These are phyloP conservation scores for Echinometra lucunter DNA, from an alignment of 53 echinoderm and acorn worm genomes.

Conservation along the genomic window DNA sequence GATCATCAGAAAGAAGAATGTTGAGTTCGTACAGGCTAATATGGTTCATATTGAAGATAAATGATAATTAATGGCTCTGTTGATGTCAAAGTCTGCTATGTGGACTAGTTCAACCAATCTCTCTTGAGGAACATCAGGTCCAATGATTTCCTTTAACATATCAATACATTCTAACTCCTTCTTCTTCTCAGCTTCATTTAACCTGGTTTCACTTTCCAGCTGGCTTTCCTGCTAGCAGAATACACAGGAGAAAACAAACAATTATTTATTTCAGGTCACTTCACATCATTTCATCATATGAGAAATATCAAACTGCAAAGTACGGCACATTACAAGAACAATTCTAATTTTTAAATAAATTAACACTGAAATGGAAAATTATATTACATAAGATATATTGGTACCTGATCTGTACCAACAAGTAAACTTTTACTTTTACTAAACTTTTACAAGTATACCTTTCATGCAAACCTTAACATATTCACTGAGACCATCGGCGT, in stretches of 20 bases:
- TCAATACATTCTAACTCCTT: conserved; percentile 70
- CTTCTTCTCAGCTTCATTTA: conserved; percentile 69
- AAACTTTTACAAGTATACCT: neutral
- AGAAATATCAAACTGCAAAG: neutral
- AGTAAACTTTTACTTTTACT: too few relatives aligned
- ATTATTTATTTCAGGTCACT: too few relatives aligned
- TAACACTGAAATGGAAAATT: too few relatives aligned
- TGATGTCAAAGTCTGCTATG: conserved; percentile 86
- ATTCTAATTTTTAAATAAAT: too few relatives aligned
- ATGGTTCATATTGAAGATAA: conserved; percentile 38
- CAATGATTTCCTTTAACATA: conserved; percentile 75
- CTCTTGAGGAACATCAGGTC: conserved; percentile 69
- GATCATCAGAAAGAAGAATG: neutral
- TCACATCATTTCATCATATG: neutral
- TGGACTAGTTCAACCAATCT: conserved; percentile 70
- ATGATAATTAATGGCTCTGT: conserved; percentile 82
- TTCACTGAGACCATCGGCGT: too few relatives aligned
- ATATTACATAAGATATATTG: too few relatives aligned
- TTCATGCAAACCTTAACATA: neutral
- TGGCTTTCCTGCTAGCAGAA: neutral
- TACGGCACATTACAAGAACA: too few relatives aligned
- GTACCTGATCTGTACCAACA: too few relatives aligned
- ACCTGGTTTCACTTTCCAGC: conserved; percentile 69
- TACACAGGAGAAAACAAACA: neutral
- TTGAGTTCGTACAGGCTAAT: neutral